Percentiles rank a stretch among this genome's conserved stretches.
Evolutionary conservation across 2,797 vertebrate genomes (phyloP).

Genomic region (Hippoglossus hippoglossus): DNA sequence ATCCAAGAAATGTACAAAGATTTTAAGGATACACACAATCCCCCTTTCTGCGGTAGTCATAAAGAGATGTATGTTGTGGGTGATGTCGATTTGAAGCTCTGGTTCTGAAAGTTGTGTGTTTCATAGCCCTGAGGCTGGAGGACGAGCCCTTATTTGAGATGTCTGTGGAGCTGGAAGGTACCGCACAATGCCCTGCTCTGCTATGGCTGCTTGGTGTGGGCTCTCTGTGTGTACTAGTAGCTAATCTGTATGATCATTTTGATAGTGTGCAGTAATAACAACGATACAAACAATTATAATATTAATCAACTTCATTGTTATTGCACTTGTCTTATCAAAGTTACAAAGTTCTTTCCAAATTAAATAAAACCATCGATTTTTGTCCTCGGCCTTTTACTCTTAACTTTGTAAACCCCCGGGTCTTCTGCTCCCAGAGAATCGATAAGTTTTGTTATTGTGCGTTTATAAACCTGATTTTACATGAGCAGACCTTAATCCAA

Average conservation of each 20-base stretch:
- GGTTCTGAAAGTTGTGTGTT: conserved; percentile 71
- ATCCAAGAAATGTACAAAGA: background rate
- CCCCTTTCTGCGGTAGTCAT: background rate
- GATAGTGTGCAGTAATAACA: background rate
- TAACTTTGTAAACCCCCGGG: background rate
- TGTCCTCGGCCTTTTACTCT: background rate
- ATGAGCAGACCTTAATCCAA: too few species aligned
- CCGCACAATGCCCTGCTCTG: conserved; percentile 24
- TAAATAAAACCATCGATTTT: background rate
- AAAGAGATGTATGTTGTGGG: conserved; percentile 6
- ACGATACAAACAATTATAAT: background rate
- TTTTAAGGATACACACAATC: too few species aligned
- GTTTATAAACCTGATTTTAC: too few species aligned
- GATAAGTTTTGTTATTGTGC: background rate
- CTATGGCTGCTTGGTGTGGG: conserved; percentile 37
- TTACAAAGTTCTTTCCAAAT: too few species aligned
- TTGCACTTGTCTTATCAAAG: too few species aligned
- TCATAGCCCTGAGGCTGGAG: conserved; percentile 87
- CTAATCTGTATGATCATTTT: background rate
- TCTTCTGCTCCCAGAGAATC: background rate
- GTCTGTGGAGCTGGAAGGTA: conserved; percentile 87
- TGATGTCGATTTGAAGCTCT: conserved; percentile 16
- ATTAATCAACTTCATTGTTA: too few species aligned
- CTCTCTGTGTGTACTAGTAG: conserved; percentile 8
- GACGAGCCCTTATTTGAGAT: conserved; percentile 86